Evolutionary conservation across 2,888 invertebrate genomes (phyloP).

Genomic region (Trissoscelio sp.): DNA sequence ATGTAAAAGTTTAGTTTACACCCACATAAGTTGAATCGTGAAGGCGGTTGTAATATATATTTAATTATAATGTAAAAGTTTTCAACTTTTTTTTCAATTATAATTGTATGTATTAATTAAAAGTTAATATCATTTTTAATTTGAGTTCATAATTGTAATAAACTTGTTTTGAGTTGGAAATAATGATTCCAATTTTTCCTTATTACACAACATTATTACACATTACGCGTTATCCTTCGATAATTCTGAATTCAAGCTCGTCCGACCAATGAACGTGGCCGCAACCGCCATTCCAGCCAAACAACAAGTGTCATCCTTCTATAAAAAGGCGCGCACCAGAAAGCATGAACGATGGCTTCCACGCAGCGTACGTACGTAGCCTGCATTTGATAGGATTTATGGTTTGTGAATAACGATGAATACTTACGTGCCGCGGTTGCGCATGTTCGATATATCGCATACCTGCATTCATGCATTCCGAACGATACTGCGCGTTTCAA

Average conservation of each 20-base stretch:
- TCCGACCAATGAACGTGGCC: constrained; percentile 1
- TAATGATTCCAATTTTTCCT: background rate
- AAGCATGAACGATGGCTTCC: constrained; percentile 62
- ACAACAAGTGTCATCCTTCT: constrained; percentile 58
- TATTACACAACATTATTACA: background rate
- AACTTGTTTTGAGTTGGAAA: too few relatives aligned
- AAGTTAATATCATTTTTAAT: too few relatives aligned
- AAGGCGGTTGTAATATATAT: too few relatives aligned
- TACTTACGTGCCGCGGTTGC: constrained; percentile 63
- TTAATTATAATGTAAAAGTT: too few relatives aligned
- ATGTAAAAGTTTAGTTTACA: too few relatives aligned
- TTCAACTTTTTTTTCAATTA: too few relatives aligned
- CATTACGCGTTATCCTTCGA: constrained; percentile 11
- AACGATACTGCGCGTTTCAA: constrained; percentile 65
- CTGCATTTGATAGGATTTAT: constrained; percentile 69
- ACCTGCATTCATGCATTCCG: constrained; percentile 64
- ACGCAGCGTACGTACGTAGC: constrained; percentile 56
- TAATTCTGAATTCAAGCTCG: constrained; percentile 8
- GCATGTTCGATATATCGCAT: constrained; percentile 64
- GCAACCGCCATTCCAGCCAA: constrained; percentile 35
- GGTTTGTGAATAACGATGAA: constrained; percentile 70
- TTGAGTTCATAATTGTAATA: too few relatives aligned
- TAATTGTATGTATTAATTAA: too few relatives aligned
- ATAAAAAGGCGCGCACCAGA: constrained; percentile 53
- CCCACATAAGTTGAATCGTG: too few relatives aligned